Percentiles rank a stretch among this genome's conserved stretches.
Conservation (phyloP, 2,888 invertebrate genomes). For the Drosophila nigricruria region DNA sequence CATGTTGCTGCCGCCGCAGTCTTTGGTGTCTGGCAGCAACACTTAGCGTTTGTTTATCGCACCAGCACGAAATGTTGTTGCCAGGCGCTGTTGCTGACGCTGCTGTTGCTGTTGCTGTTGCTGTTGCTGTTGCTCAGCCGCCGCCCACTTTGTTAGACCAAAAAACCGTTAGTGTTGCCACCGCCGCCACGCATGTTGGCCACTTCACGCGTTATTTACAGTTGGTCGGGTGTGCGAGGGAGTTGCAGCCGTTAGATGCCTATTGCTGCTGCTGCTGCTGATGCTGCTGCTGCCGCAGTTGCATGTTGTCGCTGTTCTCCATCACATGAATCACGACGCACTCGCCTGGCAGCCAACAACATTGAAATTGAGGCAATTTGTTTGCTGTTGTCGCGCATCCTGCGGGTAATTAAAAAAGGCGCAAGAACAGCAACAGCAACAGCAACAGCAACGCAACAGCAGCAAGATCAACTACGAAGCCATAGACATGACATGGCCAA, state of each 20-base stretch:
- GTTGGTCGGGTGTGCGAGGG: slow-evolving; percentile 70
- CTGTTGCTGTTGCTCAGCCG: slow-evolving; percentile 34
- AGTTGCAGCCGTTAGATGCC: slow-evolving; percentile 76
- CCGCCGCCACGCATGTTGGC: slow-evolving; percentile 79
- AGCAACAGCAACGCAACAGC: slow-evolving; percentile 46
- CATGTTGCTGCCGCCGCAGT: slow-evolving; percentile 64
- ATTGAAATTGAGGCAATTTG: slow-evolving; percentile 82
- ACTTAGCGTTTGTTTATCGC: slow-evolving; percentile 82
- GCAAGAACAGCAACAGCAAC: slow-evolving; percentile 73
- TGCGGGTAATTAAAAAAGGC: slow-evolving; percentile 82
- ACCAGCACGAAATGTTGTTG: slow-evolving; percentile 75
- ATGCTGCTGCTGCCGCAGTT: slow-evolving; percentile 52
- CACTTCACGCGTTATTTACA: slow-evolving; percentile 80
- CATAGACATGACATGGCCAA: slow-evolving; percentile 72
- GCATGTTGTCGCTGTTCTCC: slow-evolving; percentile 72
- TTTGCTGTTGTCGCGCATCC: slow-evolving; percentile 82
- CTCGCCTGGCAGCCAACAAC: slow-evolving; percentile 74
- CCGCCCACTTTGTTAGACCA: slow-evolving; percentile 71
- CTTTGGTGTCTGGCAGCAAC: slow-evolving; percentile 75
- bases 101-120: slow-evolving; percentile 31
- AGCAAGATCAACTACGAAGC: slow-evolving; percentile 53
- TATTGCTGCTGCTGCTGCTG: slow-evolving; percentile 27
- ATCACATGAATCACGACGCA: slow-evolving; percentile 79
- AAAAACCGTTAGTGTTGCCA: slow-evolving; percentile 71
- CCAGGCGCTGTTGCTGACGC: slow-evolving; percentile 74